Base-by-base conservation (phyloP, 2,797 vertebrate species). In the Danionella dracula region DNA sequence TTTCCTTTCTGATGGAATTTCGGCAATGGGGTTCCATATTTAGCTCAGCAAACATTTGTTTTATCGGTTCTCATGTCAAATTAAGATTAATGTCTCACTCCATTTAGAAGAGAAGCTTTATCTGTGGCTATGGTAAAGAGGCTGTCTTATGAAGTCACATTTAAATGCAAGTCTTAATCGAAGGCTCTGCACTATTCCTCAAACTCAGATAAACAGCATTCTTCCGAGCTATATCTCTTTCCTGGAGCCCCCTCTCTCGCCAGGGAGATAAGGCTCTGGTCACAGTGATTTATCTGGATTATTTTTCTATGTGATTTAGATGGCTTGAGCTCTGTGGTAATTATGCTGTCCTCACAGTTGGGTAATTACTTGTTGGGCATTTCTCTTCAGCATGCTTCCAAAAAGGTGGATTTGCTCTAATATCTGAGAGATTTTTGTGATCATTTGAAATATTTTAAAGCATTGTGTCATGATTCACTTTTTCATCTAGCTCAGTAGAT, bases 31-130 rank as follows among this genome's bases (percentile, higher is more conserved):
- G 27, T 56, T 57, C 21, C 48, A 48, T 46, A 37, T 66, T 56
- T 15, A 40, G 42, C 53, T 66, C 21, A 11, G 31, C 20, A 56
- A 66, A 48, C 20, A 38, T 37, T 55, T 29, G 23, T 73, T 44
- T 81, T 85, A 86, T 85, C 83, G 74, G 78, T 71, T 66, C 64
- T 62, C 53, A 72, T 76, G 79, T 82, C 82, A 78, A 70, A 77
- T 68, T 67, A 80, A 84, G 81, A 86, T 79, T 78, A 82, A 85
- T 86, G 79, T 58, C 75, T 46, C 61, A 5, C 51, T 76, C 49
- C 8, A 31, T 70, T 78, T 81, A 82, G 80, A 80, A 51, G 35
- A 41, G 2, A 37, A 27, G 4, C 23, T 54, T 65, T 65, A 65
- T 65, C 62, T 55, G 9, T 13, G 8, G 40, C 31, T 35, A 3